Conservation (phyloP, 1,140 invertebrate genomes). For the Drosophila simulans region DNA sequence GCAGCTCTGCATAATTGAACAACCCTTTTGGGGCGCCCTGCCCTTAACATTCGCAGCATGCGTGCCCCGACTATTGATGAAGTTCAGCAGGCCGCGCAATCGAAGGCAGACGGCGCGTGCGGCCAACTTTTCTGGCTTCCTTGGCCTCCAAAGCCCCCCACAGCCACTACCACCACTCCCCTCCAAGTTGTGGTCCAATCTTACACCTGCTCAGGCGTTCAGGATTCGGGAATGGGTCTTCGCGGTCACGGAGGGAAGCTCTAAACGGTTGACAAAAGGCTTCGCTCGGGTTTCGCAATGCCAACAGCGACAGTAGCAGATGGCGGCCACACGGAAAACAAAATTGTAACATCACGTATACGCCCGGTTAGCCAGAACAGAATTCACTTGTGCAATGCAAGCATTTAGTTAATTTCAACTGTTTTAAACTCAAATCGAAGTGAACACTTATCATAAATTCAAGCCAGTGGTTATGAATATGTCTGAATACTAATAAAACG, state of each 20-base stretch:
- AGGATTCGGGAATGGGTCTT: neutral
- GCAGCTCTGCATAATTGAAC: constrained; percentile 47
- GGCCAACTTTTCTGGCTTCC: constrained; percentile 59
- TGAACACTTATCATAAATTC: neutral
- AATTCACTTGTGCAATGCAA: neutral
- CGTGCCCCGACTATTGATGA: constrained; percentile 72
- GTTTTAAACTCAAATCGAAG: neutral
- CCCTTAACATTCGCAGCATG: constrained; percentile 11
- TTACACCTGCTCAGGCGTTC: constrained; percentile 39
- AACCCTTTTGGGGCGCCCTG: constrained; percentile 15
- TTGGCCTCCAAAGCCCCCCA: neutral
- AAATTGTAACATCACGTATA: constrained; percentile 15
- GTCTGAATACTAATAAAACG: no score
- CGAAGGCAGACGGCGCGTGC: constrained; percentile 69
- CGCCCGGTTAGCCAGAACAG: neutral
- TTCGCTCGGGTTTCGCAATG: constrained; percentile 10
- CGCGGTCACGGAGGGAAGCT: constrained; percentile 8
- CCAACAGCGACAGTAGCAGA: constrained; percentile 1
- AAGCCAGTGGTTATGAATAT: no score
- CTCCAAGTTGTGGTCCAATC: constrained; percentile 43
- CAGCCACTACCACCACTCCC: no score
- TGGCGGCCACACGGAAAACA: constrained; percentile 3
- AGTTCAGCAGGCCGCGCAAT: constrained; percentile 52
- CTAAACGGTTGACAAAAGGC: constrained; percentile 47
- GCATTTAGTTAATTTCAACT: neutral